A percentile compares a stretch with the other conserved stretches of the same genome.
Evolutionary conservation across 2,797 vertebrate genomes (phyloP).

Genomic region (Ispidina picta): DNA sequence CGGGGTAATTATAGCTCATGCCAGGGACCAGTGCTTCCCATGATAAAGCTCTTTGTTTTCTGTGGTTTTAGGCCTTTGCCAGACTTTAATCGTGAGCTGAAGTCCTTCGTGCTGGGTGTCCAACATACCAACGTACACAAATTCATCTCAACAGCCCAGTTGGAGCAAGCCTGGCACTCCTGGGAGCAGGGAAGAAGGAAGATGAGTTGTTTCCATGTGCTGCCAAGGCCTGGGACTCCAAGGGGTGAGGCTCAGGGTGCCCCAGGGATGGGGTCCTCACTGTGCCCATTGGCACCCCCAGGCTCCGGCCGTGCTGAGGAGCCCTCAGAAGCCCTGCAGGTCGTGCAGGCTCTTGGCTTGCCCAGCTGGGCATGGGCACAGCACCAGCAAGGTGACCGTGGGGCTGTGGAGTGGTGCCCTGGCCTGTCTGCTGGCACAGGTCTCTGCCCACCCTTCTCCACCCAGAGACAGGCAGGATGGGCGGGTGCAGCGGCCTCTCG

Average conservation of each 20-base stretch:
- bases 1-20: not conserved
- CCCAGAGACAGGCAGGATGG: not conserved
- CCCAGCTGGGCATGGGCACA: not conserved
- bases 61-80: not conserved
- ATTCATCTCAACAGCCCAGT: not conserved
- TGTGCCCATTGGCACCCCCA: rapidly evolving
- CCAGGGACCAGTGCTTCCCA: not conserved
- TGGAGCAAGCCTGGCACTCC: conserved; percentile 11
- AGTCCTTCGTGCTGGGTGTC: not conserved
- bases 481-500: not conserved
- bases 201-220: not conserved
- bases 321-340: rapidly evolving
- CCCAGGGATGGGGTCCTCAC: not conserved
- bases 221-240: not conserved
- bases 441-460: not conserved
- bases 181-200: not conserved
- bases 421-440: rapidly evolving
- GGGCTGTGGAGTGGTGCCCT: rapidly evolving
- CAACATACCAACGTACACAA: not conserved
- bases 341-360: not conserved
- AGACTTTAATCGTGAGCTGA: not conserved
- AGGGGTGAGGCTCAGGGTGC: not conserved
- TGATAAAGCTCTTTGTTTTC: conserved; percentile 17
- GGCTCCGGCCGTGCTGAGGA: not conserved
- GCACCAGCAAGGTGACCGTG: rapidly evolving